A percentile compares a stretch with the other conserved stretches of the same genome.
These are phyloP conservation scores for Otus sunia DNA, from an alignment of 2,113 vertebrate genomes.

Conservation along the genomic window DNA sequence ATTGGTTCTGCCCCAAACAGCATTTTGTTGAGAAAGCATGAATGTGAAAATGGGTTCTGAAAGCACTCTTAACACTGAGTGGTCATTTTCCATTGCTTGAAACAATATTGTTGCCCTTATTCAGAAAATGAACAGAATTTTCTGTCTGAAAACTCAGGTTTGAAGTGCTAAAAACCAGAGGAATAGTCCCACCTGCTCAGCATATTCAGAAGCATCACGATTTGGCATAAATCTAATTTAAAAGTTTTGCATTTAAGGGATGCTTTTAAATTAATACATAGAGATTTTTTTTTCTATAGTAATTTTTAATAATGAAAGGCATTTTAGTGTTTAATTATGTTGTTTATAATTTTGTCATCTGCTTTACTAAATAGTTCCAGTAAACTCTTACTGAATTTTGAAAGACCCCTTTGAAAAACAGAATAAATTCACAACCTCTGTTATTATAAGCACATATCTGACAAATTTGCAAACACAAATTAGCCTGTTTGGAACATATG, in stretches of 20 bases:
- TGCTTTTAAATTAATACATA: not conserved
- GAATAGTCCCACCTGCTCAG: not conserved
- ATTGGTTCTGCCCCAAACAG: constrained; percentile 14
- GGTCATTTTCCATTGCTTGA: not conserved
- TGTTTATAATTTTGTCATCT: not conserved
- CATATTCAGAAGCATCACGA: not conserved
- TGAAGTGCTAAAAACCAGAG: not conserved
- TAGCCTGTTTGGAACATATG: not conserved
- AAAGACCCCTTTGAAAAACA: not conserved
- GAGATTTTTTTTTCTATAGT: not conserved
- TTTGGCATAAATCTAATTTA: not conserved
- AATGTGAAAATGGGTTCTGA: constrained; percentile 24
- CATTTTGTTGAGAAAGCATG: not conserved
- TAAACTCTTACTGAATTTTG: not conserved
- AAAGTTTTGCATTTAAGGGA: not conserved
- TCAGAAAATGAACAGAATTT: not conserved
- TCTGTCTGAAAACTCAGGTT: not conserved
- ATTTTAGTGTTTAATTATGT: not conserved
- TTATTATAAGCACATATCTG: not conserved
- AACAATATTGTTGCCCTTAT: not conserved
- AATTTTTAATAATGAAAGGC: not conserved
- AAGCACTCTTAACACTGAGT: not conserved
- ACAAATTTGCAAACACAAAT: not conserved
- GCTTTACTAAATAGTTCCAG: not conserved
- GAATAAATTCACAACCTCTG: not conserved